phyloP scores from a whole-genome alignment of 2,888 invertebrate species.

The Erebia ligea region DNA sequence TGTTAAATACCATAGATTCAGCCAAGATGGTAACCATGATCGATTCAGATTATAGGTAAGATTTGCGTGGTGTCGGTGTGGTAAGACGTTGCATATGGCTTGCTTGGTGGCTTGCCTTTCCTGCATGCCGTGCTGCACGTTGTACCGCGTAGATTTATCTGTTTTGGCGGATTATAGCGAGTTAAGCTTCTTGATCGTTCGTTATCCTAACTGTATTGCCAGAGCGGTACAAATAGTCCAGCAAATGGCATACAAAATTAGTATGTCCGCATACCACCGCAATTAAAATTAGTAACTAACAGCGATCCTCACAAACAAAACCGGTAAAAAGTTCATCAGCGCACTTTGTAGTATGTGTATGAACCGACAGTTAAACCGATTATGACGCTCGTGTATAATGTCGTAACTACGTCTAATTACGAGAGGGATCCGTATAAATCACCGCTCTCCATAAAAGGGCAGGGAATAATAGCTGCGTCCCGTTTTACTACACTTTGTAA shows the following conservation, averaged over 20 bases:
- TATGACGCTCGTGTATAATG: slow-evolving; percentile 39
- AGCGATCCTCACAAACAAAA: not conserved
- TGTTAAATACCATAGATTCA: too few species aligned
- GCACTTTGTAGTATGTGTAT: slow-evolving; percentile 10
- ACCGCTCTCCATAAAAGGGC: slow-evolving; percentile 40
- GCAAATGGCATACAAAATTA: not conserved
- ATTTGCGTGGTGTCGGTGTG: too few species aligned
- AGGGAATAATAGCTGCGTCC: slow-evolving; percentile 47
- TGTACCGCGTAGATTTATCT: too few species aligned
- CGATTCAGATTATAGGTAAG: too few species aligned
- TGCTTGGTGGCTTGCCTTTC: too few species aligned
- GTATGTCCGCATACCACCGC: not conserved
- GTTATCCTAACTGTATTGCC: not conserved
- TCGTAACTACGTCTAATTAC: slow-evolving; percentile 42
- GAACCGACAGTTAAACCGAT: slow-evolving; percentile 36
- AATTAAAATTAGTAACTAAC: not conserved
- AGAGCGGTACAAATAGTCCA: not conserved
- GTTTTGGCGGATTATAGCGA: too few species aligned
- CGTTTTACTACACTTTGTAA: slow-evolving; percentile 47
- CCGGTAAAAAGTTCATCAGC: slow-evolving; percentile 1
- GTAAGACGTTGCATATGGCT: too few species aligned
- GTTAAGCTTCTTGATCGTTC: too few species aligned
- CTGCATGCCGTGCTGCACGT: too few species aligned
- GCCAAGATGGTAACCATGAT: too few species aligned
- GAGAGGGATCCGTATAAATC: slow-evolving; percentile 44